A percentile compares a stretch with the other conserved stretches of the same genome.
These are phyloP conservation scores for Holothuria glaberrima DNA, from an alignment of 35 echinoderm and acorn worm species.

Conservation along the genomic window DNA sequence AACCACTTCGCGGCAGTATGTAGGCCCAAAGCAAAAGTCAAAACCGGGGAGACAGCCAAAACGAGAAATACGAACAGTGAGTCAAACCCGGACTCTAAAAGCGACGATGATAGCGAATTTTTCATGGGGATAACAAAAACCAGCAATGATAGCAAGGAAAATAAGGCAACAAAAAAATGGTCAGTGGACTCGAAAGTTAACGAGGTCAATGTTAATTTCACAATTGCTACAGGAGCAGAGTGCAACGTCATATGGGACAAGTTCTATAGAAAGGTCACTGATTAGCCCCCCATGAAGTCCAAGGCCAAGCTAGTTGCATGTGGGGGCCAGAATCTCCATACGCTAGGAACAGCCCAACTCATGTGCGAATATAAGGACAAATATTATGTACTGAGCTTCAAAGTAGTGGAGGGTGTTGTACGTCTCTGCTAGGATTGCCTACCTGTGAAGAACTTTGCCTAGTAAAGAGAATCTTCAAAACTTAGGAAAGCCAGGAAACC, in stretches of 20 bases:
- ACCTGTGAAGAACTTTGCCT: background rate
- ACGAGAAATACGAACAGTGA: background rate
- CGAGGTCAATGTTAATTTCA: background rate
- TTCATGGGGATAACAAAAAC: background rate
- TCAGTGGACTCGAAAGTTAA: background rate
- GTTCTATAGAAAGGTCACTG: background rate
- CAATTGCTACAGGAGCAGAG: slow-evolving; percentile 47
- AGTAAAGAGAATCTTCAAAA: background rate
- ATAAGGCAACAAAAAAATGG: background rate
- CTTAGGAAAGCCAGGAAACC: background rate
- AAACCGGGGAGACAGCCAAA: background rate
- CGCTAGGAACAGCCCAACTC: background rate
- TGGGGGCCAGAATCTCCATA: too few species aligned
- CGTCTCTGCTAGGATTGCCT: background rate
- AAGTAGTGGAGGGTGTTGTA: background rate
- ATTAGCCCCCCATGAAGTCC: background rate
- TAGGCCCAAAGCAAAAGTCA: background rate
- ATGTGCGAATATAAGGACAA: background rate
- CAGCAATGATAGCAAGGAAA: background rate
- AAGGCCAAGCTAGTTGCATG: background rate
- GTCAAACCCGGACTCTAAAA: background rate
- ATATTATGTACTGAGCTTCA: slow-evolving; percentile 3
- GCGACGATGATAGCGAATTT: background rate
- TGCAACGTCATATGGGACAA: slow-evolving; percentile 48
- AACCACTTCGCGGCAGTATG: background rate